These are phyloP conservation scores for Drosophila teissieri DNA, from an alignment of 1,140 invertebrate genomes.

Conservation along the genomic window DNA sequence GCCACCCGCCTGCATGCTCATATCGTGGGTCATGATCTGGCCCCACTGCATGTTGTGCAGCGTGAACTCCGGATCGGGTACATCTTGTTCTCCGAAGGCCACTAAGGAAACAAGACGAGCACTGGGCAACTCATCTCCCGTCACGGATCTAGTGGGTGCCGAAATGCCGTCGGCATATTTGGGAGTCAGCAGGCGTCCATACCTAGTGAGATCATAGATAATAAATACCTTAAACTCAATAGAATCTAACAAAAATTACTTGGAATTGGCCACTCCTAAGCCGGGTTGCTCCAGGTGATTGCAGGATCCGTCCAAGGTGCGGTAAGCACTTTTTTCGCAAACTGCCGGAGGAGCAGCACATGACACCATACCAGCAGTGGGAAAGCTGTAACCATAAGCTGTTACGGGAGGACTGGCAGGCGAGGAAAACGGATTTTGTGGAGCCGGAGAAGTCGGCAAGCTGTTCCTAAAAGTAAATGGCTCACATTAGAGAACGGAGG, in stretches of 20 bases:
- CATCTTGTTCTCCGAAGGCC: conserved; percentile 88
- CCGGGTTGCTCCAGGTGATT: conserved; percentile 91
- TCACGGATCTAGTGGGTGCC: conserved; percentile 87
- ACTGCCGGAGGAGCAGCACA: conserved; percentile 84
- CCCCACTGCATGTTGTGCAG: conserved; percentile 94
- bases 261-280: conserved; percentile 89
- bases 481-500: no score
- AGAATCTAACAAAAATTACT: conserved; percentile 3
- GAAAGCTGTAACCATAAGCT: conserved; percentile 61
- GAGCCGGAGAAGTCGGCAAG: conserved; percentile 63
- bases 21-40: conserved; percentile 94
- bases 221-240: not conserved
- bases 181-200: conserved; percentile 91
- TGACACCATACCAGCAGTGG: conserved; percentile 57
- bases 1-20: conserved; percentile 90
- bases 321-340: conserved; percentile 87
- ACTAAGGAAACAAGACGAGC: conserved; percentile 89
- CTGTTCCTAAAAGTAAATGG: conserved; percentile 47
- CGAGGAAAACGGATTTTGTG: conserved; percentile 59
- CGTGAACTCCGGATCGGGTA: conserved; percentile 89
- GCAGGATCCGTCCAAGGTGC: conserved; percentile 93
- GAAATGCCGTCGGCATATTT: conserved; percentile 92
- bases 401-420: conserved; percentile 15
- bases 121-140: conserved; percentile 88
- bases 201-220: conserved; percentile 72